phyloP scores from a whole-genome alignment of 2,797 vertebrate genomes.

The Emys orbicularis region DNA sequence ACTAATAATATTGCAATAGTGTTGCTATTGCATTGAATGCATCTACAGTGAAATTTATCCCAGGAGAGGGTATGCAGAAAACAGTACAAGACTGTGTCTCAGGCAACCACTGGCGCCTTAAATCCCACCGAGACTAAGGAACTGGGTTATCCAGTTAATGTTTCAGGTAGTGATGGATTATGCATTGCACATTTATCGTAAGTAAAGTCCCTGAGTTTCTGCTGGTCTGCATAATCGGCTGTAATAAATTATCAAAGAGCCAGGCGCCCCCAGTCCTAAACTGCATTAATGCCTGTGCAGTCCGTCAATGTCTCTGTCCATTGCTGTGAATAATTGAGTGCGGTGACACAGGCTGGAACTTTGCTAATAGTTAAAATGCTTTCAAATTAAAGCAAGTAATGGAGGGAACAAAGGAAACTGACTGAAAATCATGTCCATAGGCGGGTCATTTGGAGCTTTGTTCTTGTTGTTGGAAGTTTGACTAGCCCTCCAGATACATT shows the following conservation, averaged over 20 bases:
- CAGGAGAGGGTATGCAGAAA: background rate
- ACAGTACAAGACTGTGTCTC: background rate
- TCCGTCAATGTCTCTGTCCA: conserved; percentile 61
- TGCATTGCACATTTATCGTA: conserved; percentile 36
- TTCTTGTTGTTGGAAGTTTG: background rate
- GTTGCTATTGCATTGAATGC: background rate
- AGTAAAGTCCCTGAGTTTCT: conserved; percentile 30
- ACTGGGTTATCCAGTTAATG: background rate
- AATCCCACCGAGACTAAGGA: background rate
- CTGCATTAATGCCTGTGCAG: conserved; percentile 40
- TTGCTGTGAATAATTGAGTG: conserved; percentile 70
- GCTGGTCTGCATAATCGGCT: conserved; percentile 51
- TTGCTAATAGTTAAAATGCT: conserved; percentile 58
- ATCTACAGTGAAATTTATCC: background rate
- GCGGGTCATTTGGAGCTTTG: background rate
- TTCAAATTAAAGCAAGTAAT: conserved; percentile 50
- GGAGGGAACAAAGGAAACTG: background rate
- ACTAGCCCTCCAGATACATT: background rate
- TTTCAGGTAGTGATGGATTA: conserved; percentile 48
- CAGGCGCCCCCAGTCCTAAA: conserved; percentile 24
- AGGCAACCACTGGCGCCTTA: background rate
- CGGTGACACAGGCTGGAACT: conserved; percentile 33
- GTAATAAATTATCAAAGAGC: conserved; percentile 59
- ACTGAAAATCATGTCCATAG: conserved; percentile 3
- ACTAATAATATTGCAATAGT: background rate